These are phyloP conservation scores for Papilio protenor DNA, from an alignment of 2,888 invertebrate species.

Conservation along the genomic window DNA sequence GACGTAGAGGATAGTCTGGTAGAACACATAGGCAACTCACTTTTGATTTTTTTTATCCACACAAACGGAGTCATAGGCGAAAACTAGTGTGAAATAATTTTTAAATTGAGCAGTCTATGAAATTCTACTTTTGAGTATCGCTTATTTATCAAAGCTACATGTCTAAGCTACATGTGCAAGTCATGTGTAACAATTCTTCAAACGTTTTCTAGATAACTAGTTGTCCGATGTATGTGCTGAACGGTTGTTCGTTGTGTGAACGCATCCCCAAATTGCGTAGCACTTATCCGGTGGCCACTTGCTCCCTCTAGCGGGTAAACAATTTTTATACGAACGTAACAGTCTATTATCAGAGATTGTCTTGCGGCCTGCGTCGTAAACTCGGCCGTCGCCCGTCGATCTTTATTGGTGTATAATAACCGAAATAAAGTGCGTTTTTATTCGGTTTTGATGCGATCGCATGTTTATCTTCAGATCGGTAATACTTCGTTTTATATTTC, in stretches of 20 bases:
- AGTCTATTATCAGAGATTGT: constrained; percentile 72
- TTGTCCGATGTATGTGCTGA: not conserved
- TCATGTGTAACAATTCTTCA: not conserved
- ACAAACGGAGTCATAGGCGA: too few relatives aligned
- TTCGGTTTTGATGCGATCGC: constrained; percentile 69
- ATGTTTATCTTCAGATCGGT: constrained; percentile 73
- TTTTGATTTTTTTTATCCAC: too few relatives aligned
- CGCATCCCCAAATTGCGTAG: not conserved
- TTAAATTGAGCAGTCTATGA: not conserved
- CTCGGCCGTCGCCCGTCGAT: constrained; percentile 49
- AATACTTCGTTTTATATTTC: constrained; percentile 63
- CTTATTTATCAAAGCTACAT: not conserved
- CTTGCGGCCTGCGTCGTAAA: constrained; percentile 58
- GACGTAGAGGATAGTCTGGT: too few relatives aligned
- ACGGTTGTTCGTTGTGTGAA: not conserved
- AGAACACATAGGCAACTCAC: too few relatives aligned
- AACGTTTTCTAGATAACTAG: not conserved
- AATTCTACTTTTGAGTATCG: not conserved
- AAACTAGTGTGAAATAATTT: not conserved
- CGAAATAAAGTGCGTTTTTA: constrained; percentile 73
- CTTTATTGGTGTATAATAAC: constrained; percentile 79
- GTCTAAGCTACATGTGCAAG: too few relatives aligned
- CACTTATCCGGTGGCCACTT: constrained; percentile 49
- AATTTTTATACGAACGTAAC: constrained; percentile 68
- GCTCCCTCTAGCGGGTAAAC: constrained; percentile 63